Base-by-base conservation (phyloP, 2,113 vertebrate genomes). In the Megaceryle torquata region DNA sequence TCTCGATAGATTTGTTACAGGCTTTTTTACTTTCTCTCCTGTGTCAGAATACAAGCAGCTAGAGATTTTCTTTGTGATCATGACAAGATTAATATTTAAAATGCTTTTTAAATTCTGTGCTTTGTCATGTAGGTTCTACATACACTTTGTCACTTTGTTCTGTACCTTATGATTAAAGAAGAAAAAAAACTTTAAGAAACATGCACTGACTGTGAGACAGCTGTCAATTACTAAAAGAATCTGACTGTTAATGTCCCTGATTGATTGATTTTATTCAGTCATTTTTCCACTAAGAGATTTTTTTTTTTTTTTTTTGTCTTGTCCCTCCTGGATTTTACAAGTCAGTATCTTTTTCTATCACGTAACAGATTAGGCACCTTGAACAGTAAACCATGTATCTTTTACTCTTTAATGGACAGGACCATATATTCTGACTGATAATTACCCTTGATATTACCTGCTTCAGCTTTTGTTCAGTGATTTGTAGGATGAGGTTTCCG, bases 1-100 rank as follows among this genome's bases (percentile, higher is more conserved):
- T 64, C 56, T 71, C 82, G 82, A 56, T 84, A 83, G 86, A 57
- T 84, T 57, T 88, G 51, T 70, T 86, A 65, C 68, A 91, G 70
- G 31, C 25, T 54, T 81, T 92, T 87, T 76, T 81, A 33, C 21
- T 29, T 63, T 25, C 53, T 81, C 26, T 17, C 20, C 13, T 68
- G 33, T 78, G 69, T 46, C 61, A 70, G 59, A 91, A 51, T 68
- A 46, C 4, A 59, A 15, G 48, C 39, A 84, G 8, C 61, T 68
- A 8, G 86, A 93, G 60, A 60, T 88, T 84, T 82, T 64, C 68
- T 76, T 65, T 80, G 59, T 59, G 48, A 54, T 88, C 33, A 25
- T 85, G 16, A 26, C 33, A 69, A 48, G 71, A 76, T 72, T 79
- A 6, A 63, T 85, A 39, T 26, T 19, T 19, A 29, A 57, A 44